Evolutionary conservation across 1,140 invertebrate genomes (phyloP).

Genomic region (Archegozetes longisetosus): DNA sequence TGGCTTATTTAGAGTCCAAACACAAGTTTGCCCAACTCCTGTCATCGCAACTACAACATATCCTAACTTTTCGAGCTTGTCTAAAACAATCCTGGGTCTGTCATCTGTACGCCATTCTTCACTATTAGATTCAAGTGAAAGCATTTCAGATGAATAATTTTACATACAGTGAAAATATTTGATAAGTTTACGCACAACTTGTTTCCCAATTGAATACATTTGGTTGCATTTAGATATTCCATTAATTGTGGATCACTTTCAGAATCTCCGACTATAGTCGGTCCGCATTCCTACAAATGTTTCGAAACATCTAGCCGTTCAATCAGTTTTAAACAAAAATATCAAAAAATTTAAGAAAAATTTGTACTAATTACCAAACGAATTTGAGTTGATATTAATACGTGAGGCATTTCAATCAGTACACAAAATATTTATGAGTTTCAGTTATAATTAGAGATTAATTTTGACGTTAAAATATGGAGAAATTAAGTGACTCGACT

Average conservation of each 20-base stretch:
- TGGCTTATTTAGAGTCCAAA: conserved; percentile 31
- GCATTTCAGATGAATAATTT: no score
- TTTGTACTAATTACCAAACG: conserved; percentile 9
- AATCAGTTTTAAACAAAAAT: no score
- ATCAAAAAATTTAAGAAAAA: no score
- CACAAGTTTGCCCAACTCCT: conserved; percentile 33
- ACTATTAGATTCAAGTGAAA: conserved; percentile 24
- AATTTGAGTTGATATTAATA: conserved; percentile 20
- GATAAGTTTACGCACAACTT: conserved; percentile 31
- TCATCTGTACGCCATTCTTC: conserved; percentile 27
- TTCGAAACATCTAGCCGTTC: no score
- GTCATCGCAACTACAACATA: conserved; percentile 29
- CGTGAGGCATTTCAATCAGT: conserved; percentile 19
- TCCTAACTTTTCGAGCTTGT: conserved; percentile 30
- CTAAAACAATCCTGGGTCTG: conserved; percentile 29
- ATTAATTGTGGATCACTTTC: conserved; percentile 19
- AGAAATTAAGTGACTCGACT: no score
- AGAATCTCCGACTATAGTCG: conserved; percentile 21
- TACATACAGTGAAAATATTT: no score
- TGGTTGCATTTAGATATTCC: conserved; percentile 27
- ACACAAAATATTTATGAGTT: no score
- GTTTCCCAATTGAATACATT: conserved; percentile 28
- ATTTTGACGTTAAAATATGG: no score
- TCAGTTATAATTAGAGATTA: no score
- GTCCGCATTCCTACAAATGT: conserved; percentile 18